Conservation (phyloP, 2,888 invertebrate species). For the Ennomos quercinarius region DNA sequence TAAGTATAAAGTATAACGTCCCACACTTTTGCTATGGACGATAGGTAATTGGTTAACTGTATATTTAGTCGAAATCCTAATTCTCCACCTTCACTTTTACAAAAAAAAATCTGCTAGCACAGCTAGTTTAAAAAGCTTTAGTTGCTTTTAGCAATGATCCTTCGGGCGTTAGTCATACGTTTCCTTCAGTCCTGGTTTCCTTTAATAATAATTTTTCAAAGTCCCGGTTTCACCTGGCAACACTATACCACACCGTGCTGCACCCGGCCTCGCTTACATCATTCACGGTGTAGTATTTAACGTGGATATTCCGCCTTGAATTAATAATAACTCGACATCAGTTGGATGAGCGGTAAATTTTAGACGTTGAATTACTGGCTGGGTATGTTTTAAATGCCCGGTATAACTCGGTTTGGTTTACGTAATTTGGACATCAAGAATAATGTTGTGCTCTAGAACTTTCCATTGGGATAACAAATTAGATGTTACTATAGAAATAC, state of each 20-base stretch:
- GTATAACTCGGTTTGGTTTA: constrained; percentile 34
- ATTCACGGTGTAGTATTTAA: constrained; percentile 62
- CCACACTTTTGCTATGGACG: too few relatives aligned
- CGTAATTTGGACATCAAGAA: constrained; percentile 23
- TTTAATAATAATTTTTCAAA: not conserved
- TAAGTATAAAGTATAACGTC: too few relatives aligned
- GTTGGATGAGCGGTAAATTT: constrained; percentile 39
- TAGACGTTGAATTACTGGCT: constrained; percentile 42
- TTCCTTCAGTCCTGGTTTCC: too few relatives aligned
- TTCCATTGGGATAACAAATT: not conserved
- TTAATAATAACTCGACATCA: constrained; percentile 44
- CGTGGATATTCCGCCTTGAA: constrained; percentile 52
- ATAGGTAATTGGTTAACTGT: too few relatives aligned
- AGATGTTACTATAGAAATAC: not conserved
- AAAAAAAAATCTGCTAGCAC: too few relatives aligned
- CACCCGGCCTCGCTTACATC: constrained; percentile 58
- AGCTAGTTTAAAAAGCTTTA: too few relatives aligned
- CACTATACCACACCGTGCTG: constrained; percentile 43
- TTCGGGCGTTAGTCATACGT: too few relatives aligned
- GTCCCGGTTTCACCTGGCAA: constrained; percentile 36
- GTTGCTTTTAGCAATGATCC: too few relatives aligned
- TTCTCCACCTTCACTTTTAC: too few relatives aligned
- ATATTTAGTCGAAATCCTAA: too few relatives aligned
- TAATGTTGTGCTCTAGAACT: constrained; percentile 9
- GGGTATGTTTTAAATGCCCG: constrained; percentile 41